These are phyloP conservation scores for Phaethon lepturus DNA, from an alignment of 2,113 vertebrate genomes.

Conservation along the genomic window DNA sequence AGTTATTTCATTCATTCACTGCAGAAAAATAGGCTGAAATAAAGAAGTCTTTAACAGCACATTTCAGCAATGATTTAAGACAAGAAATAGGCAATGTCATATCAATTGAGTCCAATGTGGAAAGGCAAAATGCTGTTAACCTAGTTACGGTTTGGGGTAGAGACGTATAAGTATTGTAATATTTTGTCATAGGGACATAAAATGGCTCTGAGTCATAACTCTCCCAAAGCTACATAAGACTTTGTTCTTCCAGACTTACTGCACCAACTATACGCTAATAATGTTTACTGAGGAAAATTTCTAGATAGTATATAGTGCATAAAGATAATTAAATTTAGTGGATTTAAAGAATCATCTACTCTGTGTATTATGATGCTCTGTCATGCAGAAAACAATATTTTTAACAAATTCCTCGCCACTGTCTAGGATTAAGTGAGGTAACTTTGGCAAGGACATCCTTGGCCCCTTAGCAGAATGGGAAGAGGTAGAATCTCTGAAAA, in stretches of 20 bases:
- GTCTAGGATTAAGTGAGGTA: neutral
- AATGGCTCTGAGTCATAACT: neutral
- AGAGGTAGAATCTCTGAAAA: neutral
- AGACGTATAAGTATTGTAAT: neutral
- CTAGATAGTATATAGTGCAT: neutral
- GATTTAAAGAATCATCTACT: neutral
- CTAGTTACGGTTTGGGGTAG: neutral
- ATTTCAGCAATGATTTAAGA: neutral
- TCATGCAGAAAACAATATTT: neutral
- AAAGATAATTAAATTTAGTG: neutral
- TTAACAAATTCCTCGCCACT: neutral
- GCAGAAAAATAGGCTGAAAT: neutral
- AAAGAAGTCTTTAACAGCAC: neutral
- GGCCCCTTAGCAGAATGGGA: neutral
- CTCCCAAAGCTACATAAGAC: neutral
- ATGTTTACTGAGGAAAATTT: neutral
- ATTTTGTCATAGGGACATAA: neutral
- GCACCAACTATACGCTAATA: neutral
- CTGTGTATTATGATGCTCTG: neutral
- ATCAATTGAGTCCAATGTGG: neutral
- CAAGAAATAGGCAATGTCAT: neutral
- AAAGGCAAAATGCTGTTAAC: slow-evolving; percentile 16
- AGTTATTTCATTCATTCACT: neutral
- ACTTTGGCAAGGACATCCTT: neutral
- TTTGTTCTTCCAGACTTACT: neutral